These are phyloP conservation scores for Zalophus californianus DNA, from an alignment of 2,797 vertebrate genomes.

Conservation along the genomic window DNA sequence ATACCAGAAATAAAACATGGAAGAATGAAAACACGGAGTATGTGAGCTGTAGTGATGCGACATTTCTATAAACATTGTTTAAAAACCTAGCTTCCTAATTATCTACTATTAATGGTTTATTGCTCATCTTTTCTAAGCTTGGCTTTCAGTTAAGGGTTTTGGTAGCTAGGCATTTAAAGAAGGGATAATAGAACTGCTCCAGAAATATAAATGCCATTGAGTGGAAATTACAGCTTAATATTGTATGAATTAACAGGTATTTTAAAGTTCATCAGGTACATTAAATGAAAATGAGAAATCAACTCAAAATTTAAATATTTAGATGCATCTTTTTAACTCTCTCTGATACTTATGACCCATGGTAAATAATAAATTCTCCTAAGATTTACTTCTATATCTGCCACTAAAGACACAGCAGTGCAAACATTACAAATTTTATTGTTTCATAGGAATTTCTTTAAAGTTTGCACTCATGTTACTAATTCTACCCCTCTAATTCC, in stretches of 20 bases:
- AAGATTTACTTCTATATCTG: constrained; percentile 18
- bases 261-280: constrained; percentile 27
- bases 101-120: constrained; percentile 53
- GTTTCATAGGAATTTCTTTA: background rate
- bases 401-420: background rate
- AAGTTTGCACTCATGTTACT: background rate
- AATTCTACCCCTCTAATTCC: constrained; percentile 19
- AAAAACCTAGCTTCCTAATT: constrained; percentile 59
- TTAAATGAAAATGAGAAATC: constrained; percentile 29
- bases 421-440: background rate
- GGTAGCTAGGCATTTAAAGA: constrained; percentile 38
- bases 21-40: background rate
- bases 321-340: background rate
- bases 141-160: constrained; percentile 21
- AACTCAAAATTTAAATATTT: constrained; percentile 48
- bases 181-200: background rate
- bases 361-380: constrained; percentile 15
- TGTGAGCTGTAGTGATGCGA: background rate
- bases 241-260: background rate
- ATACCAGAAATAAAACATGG: constrained; percentile 24
- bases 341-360: background rate
- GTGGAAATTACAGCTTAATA: constrained; percentile 49
- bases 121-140: constrained; percentile 39
- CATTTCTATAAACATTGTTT: constrained; percentile 42
- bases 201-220: constrained; percentile 19